Conservation (phyloP, 2,113 vertebrate species). For the Paedocypris sp. region DNA sequence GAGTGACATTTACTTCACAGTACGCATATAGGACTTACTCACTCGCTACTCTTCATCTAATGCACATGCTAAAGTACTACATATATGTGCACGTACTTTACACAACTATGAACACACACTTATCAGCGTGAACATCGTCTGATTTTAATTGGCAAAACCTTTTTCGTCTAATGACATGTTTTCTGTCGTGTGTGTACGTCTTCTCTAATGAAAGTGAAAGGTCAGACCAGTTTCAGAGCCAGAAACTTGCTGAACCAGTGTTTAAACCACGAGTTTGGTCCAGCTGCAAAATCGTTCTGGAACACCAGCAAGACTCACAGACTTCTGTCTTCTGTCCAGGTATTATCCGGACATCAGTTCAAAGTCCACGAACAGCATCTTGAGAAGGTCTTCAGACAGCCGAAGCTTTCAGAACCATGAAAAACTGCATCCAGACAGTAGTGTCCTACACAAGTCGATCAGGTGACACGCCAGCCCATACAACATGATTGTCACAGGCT, state of each 20-base stretch:
- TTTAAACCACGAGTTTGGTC: no score
- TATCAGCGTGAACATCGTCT: no score
- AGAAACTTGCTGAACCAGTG: no score
- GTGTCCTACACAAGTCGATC: slow-evolving; percentile 34
- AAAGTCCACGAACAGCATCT: slow-evolving; percentile 21
- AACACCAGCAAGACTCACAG: neutral
- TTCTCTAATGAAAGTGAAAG: no score
- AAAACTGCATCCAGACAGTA: slow-evolving; percentile 24
- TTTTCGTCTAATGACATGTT: no score
- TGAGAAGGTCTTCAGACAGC: slow-evolving; percentile 18
- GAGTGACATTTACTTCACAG: slow-evolving; percentile 36
- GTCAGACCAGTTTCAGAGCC: no score
- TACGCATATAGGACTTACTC: no score
- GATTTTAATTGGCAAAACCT: no score
- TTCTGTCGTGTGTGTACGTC: no score
- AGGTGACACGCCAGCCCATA: no score
- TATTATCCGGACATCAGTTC: slow-evolving; percentile 10
- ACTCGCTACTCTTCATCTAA: neutral
- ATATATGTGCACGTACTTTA: neutral
- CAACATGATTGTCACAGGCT: no score
- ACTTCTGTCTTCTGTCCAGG: neutral
- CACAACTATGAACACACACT: no score
- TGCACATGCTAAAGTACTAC: neutral
- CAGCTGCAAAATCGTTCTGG: neutral
- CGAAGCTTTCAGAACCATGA: slow-evolving; percentile 46